phyloP scores from a whole-genome alignment of 2,113 vertebrate species.

The Ceuthmochares aereus region DNA sequence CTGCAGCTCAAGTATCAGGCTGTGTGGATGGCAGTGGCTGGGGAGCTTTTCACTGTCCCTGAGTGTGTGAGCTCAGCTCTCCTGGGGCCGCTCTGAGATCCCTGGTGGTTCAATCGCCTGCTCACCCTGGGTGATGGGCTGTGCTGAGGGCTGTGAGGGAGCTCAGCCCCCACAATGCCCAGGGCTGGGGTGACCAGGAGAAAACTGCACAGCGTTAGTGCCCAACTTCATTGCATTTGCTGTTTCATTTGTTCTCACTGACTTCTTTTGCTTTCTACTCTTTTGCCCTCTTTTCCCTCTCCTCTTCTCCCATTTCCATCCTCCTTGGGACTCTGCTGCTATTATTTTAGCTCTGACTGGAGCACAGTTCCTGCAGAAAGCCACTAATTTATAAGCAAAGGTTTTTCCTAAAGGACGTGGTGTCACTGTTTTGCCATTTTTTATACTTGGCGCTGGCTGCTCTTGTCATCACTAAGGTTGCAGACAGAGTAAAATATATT shows the following conservation, averaged over 20 bases:
- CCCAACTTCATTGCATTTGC: neutral
- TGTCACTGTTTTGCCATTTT: neutral
- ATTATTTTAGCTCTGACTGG: neutral
- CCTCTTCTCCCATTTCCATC: accelerated
- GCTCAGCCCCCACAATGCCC: neutral
- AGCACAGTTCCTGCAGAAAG: accelerated
- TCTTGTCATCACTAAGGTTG: neutral
- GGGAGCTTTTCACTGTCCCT: neutral
- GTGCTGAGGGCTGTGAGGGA: accelerated
- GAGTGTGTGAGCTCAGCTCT: neutral
- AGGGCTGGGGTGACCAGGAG: neutral
- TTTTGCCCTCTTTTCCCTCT: neutral
- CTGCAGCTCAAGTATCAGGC: accelerated
- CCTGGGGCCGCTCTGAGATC: neutral
- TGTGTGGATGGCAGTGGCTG: accelerated
- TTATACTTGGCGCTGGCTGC: neutral
- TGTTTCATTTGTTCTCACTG: accelerated
- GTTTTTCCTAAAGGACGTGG: neutral
- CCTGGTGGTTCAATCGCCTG: accelerated
- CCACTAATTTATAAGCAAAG: neutral
- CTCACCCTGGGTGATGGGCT: neutral
- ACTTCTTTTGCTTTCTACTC: neutral
- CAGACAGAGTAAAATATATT: neutral
- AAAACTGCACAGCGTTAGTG: accelerated
- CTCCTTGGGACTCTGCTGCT: neutral